Evolutionary conservation across 1,140 invertebrate species (phyloP).

Genomic region (Lepidurus couesii): DNA sequence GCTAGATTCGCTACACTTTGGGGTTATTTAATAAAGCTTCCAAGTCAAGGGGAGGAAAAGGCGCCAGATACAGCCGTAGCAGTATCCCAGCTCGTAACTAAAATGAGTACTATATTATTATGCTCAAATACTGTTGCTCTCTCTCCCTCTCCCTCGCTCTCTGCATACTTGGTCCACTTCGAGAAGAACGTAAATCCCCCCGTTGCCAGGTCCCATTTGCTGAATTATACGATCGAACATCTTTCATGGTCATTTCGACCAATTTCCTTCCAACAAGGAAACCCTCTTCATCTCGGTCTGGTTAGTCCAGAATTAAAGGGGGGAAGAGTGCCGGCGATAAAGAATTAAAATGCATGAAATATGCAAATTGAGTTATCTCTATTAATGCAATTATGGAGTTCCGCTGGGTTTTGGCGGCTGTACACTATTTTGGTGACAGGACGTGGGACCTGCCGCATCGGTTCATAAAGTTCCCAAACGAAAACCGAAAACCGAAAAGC

Average conservation of each 20-base stretch:
- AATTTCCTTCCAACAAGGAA: neutral
- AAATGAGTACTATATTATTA: too few species aligned
- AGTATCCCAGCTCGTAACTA: neutral
- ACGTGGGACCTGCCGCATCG: too few species aligned
- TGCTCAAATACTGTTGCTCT: too few species aligned
- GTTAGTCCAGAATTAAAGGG: neutral
- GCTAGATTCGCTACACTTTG: neutral
- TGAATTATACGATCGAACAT: neutral
- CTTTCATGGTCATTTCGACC: neutral
- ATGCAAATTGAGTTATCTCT: neutral
- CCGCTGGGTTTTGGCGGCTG: neutral
- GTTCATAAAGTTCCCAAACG: too few species aligned
- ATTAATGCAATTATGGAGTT: neutral
- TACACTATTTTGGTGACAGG: too few species aligned
- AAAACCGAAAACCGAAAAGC: too few species aligned
- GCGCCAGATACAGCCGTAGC: neutral
- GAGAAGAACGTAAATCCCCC: neutral
- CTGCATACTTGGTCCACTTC: neutral
- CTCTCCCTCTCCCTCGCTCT: neutral
- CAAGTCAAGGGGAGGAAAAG: neutral
- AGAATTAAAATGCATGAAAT: conserved; percentile 20
- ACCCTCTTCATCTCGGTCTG: neutral
- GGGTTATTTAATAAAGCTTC: neutral
- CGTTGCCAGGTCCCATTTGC: neutral
- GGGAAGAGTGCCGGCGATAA: neutral